Conservation (phyloP, 2,888 invertebrate species). For the Dromius quadrimaculatus region DNA sequence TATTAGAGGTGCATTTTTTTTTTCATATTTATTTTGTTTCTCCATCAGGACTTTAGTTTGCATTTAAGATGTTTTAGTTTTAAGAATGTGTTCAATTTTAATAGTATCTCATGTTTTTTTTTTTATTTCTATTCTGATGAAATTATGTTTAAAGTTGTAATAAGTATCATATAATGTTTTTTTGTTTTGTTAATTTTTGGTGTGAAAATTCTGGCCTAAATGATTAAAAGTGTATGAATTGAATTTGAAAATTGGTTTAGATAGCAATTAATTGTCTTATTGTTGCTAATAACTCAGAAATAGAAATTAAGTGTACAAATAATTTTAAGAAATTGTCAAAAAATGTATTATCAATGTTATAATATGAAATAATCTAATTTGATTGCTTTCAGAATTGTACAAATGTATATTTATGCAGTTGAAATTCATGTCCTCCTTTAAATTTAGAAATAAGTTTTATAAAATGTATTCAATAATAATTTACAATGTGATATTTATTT, state of each 20-base stretch:
- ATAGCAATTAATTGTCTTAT: constrained; percentile 15
- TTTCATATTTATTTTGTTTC: constrained; percentile 39
- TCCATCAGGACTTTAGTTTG: constrained; percentile 25
- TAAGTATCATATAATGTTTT: constrained; percentile 52
- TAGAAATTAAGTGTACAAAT: constrained; percentile 29
- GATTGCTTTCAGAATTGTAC: constrained; percentile 45
- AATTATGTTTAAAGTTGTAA: constrained; percentile 32
- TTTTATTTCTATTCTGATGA: constrained; percentile 27
- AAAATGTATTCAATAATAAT: constrained; percentile 51
- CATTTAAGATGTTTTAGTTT: constrained; percentile 46
- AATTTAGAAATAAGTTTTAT: constrained; percentile 48
- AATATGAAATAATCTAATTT: constrained; percentile 14
- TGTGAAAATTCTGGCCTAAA: not conserved
- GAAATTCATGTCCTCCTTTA: constrained; percentile 39
- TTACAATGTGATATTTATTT: constrained; percentile 51
- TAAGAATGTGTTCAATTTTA: constrained; percentile 38
- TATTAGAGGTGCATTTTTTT: constrained; percentile 13
- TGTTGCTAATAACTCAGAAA: too few species aligned
- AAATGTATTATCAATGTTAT: constrained; percentile 48
- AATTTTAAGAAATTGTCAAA: constrained; percentile 28
- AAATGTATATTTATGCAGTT: constrained; percentile 46
- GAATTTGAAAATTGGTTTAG: not conserved
- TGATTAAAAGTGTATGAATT: constrained; percentile 1
- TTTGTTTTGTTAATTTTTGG: constrained; percentile 11
- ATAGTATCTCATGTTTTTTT: constrained; percentile 27